phyloP scores from a whole-genome alignment of 2,888 invertebrate species.

The Habrosyne pyritoides region DNA sequence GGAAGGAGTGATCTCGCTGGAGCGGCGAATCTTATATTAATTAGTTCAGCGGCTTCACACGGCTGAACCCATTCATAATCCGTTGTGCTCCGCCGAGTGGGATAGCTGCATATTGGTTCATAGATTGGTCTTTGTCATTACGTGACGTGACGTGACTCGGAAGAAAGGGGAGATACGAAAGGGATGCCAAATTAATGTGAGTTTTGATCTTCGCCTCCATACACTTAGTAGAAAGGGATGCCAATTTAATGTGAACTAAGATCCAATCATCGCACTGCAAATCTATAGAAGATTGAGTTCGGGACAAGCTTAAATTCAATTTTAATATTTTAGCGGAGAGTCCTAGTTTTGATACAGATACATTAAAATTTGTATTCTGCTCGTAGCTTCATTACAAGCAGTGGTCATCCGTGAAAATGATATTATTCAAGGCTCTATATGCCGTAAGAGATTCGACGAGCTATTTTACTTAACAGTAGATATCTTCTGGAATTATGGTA shows the following conservation, averaged over 20 bases:
- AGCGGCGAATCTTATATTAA: constrained; percentile 15
- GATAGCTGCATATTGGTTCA: background rate
- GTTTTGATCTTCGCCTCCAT: too few species aligned
- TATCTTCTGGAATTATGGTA: background rate
- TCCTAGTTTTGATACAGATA: too few species aligned
- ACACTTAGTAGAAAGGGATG: too few species aligned
- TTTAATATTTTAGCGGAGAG: too few species aligned
- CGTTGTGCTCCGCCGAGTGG: background rate
- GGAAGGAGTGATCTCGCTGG: constrained; percentile 19
- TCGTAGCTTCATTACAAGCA: background rate
- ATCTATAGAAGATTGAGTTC: too few species aligned
- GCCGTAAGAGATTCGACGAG: background rate
- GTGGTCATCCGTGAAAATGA: background rate
- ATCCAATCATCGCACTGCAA: background rate
- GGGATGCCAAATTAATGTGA: background rate
- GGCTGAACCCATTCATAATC: constrained; percentile 1
- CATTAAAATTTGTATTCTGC: background rate
- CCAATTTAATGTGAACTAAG: background rate
- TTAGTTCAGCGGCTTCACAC: constrained; percentile 11
- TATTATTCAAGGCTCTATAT: background rate
- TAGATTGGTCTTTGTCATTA: too few species aligned
- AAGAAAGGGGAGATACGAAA: background rate
- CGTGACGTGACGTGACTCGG: too few species aligned
- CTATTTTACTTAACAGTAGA: background rate
- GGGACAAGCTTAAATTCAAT: too few species aligned